Percentiles rank a stretch among this genome's conserved stretches.
Conservation (phyloP, 2,888 invertebrate species). For the Eristalis pertinax region DNA sequence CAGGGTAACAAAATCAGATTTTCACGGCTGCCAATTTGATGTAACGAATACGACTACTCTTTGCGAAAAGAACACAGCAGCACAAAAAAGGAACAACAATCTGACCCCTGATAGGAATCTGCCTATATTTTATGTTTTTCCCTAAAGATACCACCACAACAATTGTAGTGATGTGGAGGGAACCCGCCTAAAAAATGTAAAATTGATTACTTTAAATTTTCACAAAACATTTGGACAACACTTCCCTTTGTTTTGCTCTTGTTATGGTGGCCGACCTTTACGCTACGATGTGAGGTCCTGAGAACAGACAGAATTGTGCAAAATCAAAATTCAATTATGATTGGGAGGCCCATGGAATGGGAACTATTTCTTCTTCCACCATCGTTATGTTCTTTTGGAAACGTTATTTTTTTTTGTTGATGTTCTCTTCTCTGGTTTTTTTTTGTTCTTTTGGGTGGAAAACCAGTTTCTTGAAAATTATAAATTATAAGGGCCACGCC, state of each 20-base stretch:
- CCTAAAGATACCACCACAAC: constrained; percentile 52
- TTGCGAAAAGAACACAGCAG: constrained; percentile 23
- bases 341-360: constrained; percentile 19
- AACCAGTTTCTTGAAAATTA: constrained; percentile 70
- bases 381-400: constrained; percentile 40
- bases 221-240: constrained; percentile 68
- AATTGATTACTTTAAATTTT: constrained; percentile 65
- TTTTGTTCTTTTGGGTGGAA: constrained; percentile 24
- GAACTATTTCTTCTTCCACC: constrained; percentile 10
- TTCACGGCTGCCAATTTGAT: constrained; percentile 73
- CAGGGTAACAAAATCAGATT: constrained; percentile 57
- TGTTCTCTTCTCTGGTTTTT: constrained; percentile 3
- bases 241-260: background rate
- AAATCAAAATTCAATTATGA: constrained; percentile 60
- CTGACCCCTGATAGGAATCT: constrained; percentile 60
- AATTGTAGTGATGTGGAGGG: constrained; percentile 56
- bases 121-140: constrained; percentile 34
- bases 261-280: background rate
- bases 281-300: constrained; percentile 51
- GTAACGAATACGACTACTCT: constrained; percentile 67
- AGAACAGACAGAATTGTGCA: constrained; percentile 54
- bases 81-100: constrained; percentile 4
- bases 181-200: constrained; percentile 67
- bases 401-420: constrained; percentile 30
- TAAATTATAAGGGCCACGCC: constrained; percentile 72